A percentile compares a stretch with the other conserved stretches of the same genome.
Evolutionary conservation across 1,140 invertebrate species (phyloP).

Genomic region (Phenacoccus solenopsis): DNA sequence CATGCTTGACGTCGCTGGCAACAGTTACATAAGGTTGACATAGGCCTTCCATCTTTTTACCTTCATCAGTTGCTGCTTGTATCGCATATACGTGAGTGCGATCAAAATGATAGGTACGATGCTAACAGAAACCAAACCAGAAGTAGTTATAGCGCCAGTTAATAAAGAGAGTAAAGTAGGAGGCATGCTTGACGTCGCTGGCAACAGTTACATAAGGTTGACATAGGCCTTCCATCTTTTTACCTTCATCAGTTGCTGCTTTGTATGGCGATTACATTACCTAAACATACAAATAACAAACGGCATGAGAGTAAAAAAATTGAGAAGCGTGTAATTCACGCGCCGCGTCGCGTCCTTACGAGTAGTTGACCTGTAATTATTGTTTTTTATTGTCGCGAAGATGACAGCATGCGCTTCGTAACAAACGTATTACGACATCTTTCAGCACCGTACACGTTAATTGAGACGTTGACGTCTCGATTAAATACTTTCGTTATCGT

Average conservation of each 20-base stretch:
- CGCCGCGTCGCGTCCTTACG: no score
- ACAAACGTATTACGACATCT: neutral
- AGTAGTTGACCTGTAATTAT: neutral
- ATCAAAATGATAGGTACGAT: slow-evolving; percentile 65
- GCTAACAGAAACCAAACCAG: slow-evolving; percentile 43
- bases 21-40: slow-evolving; percentile 3
- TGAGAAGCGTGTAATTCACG: neutral
- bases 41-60: slow-evolving; percentile 10
- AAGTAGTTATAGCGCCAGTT: slow-evolving; percentile 21
- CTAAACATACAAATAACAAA: neutral
- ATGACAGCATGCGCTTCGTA: neutral
- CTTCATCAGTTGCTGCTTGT: slow-evolving; percentile 33
- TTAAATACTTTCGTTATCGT: neutral
- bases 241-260: neutral
- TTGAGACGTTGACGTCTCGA: neutral
- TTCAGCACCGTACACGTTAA: neutral
- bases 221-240: slow-evolving; percentile 10
- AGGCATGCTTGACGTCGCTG: neutral
- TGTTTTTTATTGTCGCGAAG: neutral
- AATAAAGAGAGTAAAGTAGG: slow-evolving; percentile 18
- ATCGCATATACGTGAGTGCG: slow-evolving; percentile 65
- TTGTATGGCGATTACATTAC: slow-evolving; percentile 4
- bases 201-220: slow-evolving; percentile 5
- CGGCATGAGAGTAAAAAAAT: neutral
- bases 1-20: slow-evolving; percentile 1